Conservation (phyloP, 2,113 vertebrate genomes). For the Nymphicus hollandicus region DNA sequence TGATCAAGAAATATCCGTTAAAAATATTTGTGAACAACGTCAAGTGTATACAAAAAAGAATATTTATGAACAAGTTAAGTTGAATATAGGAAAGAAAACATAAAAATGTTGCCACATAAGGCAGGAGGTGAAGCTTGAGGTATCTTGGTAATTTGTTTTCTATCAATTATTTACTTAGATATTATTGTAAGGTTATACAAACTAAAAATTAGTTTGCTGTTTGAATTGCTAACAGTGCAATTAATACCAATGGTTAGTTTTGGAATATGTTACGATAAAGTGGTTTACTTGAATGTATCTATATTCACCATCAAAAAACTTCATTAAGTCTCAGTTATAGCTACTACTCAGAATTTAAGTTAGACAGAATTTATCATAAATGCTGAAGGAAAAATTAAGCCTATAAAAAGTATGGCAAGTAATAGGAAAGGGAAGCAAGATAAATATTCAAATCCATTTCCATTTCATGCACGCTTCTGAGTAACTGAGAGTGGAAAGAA, state of each 20-base stretch:
- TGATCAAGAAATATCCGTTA: background rate
- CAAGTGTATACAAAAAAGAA: background rate
- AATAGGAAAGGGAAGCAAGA: constrained; percentile 13
- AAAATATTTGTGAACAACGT: background rate
- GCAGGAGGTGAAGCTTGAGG: background rate
- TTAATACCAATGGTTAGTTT: constrained; percentile 2
- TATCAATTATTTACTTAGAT: background rate
- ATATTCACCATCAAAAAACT: constrained; percentile 9
- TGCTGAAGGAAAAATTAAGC: constrained; percentile 34
- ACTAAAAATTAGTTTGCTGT: background rate
- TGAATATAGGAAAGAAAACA: background rate
- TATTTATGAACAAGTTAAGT: background rate
- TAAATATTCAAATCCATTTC: constrained; percentile 55
- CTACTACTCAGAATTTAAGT: constrained; percentile 3
- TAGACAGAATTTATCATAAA: constrained; percentile 11
- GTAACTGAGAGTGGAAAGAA: constrained; percentile 12
- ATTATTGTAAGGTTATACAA: background rate
- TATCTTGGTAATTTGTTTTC: background rate
- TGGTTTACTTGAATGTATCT: constrained; percentile 4
- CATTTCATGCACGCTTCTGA: constrained; percentile 12
- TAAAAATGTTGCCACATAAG: background rate
- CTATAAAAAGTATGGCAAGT: constrained; percentile 26
- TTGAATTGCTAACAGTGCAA: background rate
- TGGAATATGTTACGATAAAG: constrained; percentile 6
- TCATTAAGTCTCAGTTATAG: constrained; percentile 15